Evolutionary conservation across 2,113 vertebrate species (phyloP).

Genomic region (Porphyrio hochstetteri): DNA sequence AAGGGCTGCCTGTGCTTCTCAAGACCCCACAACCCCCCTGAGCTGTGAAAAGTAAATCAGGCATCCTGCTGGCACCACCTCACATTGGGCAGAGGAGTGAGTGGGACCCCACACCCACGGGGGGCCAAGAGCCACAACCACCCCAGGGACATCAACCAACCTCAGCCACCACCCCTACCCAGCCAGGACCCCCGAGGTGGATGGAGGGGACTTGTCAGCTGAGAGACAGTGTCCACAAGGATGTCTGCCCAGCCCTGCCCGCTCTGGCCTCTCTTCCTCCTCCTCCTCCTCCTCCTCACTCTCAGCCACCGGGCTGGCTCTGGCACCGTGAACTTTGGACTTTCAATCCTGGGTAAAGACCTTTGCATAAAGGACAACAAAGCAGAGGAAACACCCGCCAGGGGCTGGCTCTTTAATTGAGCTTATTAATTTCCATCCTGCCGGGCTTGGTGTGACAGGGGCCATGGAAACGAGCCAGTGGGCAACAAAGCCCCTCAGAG

Average conservation of each 20-base stretch:
- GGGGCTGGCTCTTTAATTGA: background rate
- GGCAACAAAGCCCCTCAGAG: background rate
- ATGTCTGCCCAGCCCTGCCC: background rate
- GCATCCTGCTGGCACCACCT: background rate
- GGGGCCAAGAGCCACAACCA: too few relatives aligned
- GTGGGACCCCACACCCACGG: background rate
- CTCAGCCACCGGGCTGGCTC: background rate
- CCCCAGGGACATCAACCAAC: background rate
- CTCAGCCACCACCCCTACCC: background rate
- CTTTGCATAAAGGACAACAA: background rate
- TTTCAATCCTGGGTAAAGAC: background rate
- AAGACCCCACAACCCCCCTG: background rate
- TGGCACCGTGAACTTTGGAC: background rate
- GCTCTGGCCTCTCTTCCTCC: background rate
- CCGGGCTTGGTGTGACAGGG: background rate
- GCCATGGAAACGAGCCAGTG: background rate
- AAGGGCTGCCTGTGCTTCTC: rapidly evolving
- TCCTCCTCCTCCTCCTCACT: background rate
- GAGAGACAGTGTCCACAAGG: background rate
- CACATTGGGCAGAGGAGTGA: background rate
- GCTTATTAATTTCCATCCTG: background rate
- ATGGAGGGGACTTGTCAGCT: background rate
- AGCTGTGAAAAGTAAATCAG: background rate
- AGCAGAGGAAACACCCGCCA: background rate
- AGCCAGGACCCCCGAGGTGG: rapidly evolving